These are phyloP conservation scores for Leucosticte australis DNA, from an alignment of 2,113 vertebrate species.

Conservation along the genomic window DNA sequence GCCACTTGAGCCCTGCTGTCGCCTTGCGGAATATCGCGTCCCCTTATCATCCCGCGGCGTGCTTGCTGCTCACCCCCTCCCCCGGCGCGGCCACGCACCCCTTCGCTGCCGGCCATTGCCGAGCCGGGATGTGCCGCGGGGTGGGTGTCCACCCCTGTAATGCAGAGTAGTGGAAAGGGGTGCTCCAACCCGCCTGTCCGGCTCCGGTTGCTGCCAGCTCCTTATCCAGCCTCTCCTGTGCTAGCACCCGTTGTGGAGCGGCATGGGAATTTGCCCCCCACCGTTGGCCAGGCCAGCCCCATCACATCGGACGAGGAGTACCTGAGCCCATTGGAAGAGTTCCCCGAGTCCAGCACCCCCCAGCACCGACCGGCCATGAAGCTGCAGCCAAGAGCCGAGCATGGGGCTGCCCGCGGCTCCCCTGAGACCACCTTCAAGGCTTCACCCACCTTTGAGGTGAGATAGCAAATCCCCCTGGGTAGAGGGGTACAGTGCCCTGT, in stretches of 20 bases:
- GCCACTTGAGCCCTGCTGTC: conserved; percentile 64
- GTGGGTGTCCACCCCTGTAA: not conserved
- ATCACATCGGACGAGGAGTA: conserved; percentile 98
- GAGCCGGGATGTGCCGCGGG: not conserved
- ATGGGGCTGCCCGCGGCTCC: conserved; percentile 39
- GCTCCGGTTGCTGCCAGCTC: not conserved
- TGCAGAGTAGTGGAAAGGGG: not conserved
- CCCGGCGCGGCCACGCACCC: not conserved
- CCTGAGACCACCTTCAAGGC: conserved; percentile 83
- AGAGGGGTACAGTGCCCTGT: not conserved
- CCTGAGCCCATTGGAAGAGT: conserved; percentile 93
- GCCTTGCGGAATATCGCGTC: conserved; percentile 50
- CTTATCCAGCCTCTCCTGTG: not conserved
- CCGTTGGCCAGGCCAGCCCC: conserved; percentile 87
- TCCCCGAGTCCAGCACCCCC: conserved; percentile 79
- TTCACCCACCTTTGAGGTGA: conserved; percentile 91
- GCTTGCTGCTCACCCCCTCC: not conserved
- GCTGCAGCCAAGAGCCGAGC: conserved; percentile 66
- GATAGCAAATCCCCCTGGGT: not conserved
- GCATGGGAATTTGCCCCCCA: conserved; percentile 69
- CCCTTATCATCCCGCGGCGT: conserved; percentile 33
- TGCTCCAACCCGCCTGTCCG: fast-evolving
- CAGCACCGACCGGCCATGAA: conserved; percentile 70
- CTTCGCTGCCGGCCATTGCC: not conserved
- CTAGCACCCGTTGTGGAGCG: conserved; percentile 54